phyloP scores from a whole-genome alignment of 2,113 vertebrate species.

The Eidolon helvum region DNA sequence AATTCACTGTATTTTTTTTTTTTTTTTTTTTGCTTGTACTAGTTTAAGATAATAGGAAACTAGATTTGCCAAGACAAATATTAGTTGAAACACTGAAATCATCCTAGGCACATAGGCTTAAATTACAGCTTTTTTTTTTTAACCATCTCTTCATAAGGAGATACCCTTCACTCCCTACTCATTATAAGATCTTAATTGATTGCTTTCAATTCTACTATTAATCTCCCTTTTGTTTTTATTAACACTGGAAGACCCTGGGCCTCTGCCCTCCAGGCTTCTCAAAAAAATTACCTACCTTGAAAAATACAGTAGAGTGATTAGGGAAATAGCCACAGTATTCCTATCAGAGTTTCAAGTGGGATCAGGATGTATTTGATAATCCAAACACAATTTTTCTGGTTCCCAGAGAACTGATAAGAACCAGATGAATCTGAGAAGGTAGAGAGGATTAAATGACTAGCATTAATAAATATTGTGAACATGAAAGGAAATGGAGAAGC shows the following conservation, averaged over 20 bases:
- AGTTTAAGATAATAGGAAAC: conserved; percentile 21
- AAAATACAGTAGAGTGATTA: neutral
- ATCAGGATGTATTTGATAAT: neutral
- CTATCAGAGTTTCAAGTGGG: neutral
- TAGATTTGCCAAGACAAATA: conserved; percentile 42
- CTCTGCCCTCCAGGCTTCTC: neutral
- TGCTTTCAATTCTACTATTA: neutral
- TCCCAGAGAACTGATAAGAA: neutral
- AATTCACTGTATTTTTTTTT: neutral
- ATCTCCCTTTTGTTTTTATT: neutral
- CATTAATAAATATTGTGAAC: neutral
- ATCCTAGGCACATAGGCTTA: neutral
- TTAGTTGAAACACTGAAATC: neutral
- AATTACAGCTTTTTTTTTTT: neutral
- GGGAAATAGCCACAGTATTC: neutral
- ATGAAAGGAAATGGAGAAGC: neutral
- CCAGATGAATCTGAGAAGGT: neutral
- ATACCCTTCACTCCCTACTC: neutral
- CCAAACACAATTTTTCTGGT: neutral
- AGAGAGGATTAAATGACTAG: neutral
- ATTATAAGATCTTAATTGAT: neutral
- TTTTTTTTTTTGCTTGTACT: neutral
- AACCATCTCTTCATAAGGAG: neutral
- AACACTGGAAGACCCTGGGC: neutral
- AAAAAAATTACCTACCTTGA: neutral